Conservation (phyloP, 2,888 invertebrate species). For the Metallyticus violacea region DNA sequence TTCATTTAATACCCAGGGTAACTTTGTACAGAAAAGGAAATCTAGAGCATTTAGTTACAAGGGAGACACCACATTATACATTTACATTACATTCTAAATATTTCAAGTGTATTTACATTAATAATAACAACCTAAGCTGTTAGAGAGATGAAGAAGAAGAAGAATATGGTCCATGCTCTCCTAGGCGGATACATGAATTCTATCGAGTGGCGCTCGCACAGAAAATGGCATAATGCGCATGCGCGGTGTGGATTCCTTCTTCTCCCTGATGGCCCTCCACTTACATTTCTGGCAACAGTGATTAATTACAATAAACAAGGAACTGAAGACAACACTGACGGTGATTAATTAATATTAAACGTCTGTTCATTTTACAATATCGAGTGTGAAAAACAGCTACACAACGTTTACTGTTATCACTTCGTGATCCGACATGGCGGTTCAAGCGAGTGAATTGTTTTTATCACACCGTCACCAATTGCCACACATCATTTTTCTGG, state of each 20-base stretch:
- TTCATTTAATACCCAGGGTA: no score
- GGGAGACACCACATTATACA: background rate
- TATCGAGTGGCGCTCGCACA: background rate
- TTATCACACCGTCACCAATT: background rate
- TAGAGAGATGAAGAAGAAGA: background rate
- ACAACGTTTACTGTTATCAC: background rate
- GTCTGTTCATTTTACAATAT: no score
- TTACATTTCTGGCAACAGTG: background rate
- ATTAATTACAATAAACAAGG: slow-evolving; percentile 13
- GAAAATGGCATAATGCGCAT: slow-evolving; percentile 6
- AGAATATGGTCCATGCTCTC: no score
- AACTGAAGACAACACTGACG: slow-evolving; percentile 11
- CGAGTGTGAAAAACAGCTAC: background rate
- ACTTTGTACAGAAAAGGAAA: background rate
- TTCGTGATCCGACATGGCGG: background rate
- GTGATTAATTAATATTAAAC: background rate
- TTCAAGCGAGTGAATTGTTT: background rate
- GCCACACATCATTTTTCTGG: background rate
- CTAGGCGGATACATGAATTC: background rate
- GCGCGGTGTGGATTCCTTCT: background rate
- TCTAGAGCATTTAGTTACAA: background rate
- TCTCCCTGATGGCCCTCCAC: background rate
- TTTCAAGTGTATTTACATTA: background rate
- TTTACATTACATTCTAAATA: background rate
- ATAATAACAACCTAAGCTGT: background rate